A percentile compares a stretch with the other conserved stretches of the same genome.
These are phyloP conservation scores for Salvelinus namaycush DNA, from an alignment of 2,113 vertebrate species.

Conservation along the genomic window DNA sequence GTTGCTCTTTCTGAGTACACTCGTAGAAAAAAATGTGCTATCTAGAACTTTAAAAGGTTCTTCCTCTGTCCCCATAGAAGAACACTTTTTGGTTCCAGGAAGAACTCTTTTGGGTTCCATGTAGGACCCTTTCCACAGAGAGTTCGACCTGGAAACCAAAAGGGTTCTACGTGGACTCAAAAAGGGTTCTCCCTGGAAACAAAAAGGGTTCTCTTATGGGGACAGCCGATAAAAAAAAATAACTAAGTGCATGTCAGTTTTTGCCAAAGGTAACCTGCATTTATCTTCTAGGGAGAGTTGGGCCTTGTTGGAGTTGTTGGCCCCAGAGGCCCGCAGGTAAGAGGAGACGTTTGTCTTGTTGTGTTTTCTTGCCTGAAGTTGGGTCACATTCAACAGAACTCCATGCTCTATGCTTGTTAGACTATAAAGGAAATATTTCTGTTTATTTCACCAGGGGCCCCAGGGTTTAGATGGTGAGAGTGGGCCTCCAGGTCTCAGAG, in stretches of 20 bases:
- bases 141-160: no score
- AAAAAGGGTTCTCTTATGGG: no score
- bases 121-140: no score
- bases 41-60: no score
- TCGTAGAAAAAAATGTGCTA: no score
- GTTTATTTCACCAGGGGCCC: constrained; percentile 72
- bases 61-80: no score
- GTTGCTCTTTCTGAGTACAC: background rate
- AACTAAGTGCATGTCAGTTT: background rate
- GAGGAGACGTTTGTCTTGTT: background rate
- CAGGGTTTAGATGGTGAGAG: constrained; percentile 79
- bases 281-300: constrained; percentile 75
- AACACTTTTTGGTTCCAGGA: no score
- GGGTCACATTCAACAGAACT: no score
- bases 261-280: constrained; percentile 20
- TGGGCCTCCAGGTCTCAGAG: constrained; percentile 74
- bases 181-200: no score
- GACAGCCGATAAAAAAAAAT: no score
- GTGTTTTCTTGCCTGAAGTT: background rate
- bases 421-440: background rate
- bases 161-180: no score
- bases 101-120: no score
- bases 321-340: constrained; percentile 77
- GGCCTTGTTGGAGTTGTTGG: constrained; percentile 78
- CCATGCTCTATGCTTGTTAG: background rate